Evolutionary conservation across 2,113 vertebrate species (phyloP).

Genomic region (Microtus richardsoni): DNA sequence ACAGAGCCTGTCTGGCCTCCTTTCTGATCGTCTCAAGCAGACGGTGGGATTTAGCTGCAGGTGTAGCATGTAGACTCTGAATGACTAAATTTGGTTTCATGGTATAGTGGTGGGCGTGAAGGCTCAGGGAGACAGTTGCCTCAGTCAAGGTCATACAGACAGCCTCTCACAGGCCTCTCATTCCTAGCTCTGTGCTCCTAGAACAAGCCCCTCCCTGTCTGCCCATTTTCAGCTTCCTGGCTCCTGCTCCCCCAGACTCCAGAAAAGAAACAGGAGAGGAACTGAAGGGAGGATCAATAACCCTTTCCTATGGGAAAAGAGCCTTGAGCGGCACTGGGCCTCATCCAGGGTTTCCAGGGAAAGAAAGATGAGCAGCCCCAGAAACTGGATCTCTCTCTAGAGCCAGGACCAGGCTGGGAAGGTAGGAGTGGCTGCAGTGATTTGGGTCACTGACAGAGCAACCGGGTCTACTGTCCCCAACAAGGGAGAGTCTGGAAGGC

Average conservation of each 20-base stretch:
- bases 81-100: constrained; percentile 1
- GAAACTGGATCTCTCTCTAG: constrained; percentile 1
- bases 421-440: neutral
- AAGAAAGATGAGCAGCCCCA: neutral
- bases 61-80: neutral
- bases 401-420: neutral
- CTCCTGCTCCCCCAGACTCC: neutral
- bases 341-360: neutral
- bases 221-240: neutral
- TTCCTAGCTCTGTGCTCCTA: neutral
- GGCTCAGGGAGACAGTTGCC: neutral
- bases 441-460: neutral
- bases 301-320: constrained; percentile 8
- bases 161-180: neutral
- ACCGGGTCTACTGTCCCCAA: neutral
- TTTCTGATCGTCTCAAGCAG: neutral
- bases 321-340: neutral
- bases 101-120: neutral
- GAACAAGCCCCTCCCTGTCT: constrained; percentile 1
- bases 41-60: neutral
- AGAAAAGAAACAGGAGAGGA: constrained; percentile 16
- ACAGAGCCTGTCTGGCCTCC: neutral
- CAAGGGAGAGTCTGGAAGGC: neutral
- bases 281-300: neutral
- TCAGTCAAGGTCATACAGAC: neutral